Percentiles rank a stretch among this genome's conserved stretches.
Evolutionary conservation across 2,888 invertebrate genomes (phyloP).

Genomic region (Gnatocerus cornutus): DNA sequence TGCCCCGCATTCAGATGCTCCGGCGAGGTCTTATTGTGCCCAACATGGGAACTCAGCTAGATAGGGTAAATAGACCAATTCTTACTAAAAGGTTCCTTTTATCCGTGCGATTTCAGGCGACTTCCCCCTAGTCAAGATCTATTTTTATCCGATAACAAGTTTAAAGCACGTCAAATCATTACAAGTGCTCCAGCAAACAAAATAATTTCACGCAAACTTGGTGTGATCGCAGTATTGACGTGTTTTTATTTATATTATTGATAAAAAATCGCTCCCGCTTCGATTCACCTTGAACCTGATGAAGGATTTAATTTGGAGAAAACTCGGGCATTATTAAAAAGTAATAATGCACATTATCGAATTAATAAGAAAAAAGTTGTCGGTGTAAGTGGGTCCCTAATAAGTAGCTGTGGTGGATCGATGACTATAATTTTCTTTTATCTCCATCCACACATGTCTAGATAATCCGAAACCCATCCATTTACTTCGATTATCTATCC

Average conservation of each 20-base stretch:
- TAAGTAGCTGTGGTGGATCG: slow-evolving; percentile 67
- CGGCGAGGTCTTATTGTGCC: slow-evolving; percentile 29
- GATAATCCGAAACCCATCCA: slow-evolving; percentile 65
- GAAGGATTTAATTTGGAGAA: slow-evolving; percentile 46
- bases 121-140: slow-evolving; percentile 10
- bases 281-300: slow-evolving; percentile 40
- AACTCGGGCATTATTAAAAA: slow-evolving; percentile 59
- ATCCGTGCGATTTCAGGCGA: not conserved
- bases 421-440: slow-evolving; percentile 70
- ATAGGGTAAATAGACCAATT: not conserved
- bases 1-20: slow-evolving; percentile 42
- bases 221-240: slow-evolving; percentile 30
- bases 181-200: slow-evolving; percentile 34
- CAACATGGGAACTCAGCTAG: slow-evolving; percentile 31
- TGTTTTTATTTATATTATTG: slow-evolving; percentile 16
- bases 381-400: slow-evolving; percentile 67
- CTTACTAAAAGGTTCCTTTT: not conserved
- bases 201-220: slow-evolving; percentile 23
- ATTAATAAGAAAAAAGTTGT: slow-evolving; percentile 66
- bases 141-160: slow-evolving; percentile 27
- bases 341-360: slow-evolving; percentile 67
- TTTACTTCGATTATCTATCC: slow-evolving; percentile 65
- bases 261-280: slow-evolving; percentile 29
- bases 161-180: slow-evolving; percentile 22
- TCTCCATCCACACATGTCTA: slow-evolving; percentile 66